These are phyloP conservation scores for Resseliella maxima DNA, from an alignment of 2,888 invertebrate species.

Conservation along the genomic window DNA sequence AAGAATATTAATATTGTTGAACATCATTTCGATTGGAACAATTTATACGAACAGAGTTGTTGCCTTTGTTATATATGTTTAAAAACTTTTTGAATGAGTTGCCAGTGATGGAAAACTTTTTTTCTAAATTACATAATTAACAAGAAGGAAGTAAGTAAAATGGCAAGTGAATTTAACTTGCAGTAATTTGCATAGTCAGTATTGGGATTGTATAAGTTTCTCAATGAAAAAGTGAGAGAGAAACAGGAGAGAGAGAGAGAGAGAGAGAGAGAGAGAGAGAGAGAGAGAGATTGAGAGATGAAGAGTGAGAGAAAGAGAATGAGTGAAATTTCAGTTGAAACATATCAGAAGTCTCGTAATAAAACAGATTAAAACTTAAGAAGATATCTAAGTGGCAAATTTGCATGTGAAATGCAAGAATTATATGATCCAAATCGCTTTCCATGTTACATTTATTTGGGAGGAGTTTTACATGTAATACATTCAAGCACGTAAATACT, in stretches of 20 bases:
- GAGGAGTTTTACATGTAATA: not conserved
- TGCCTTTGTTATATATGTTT: not conserved
- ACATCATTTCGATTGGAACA: not conserved
- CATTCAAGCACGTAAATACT: not conserved
- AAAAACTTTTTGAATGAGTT: not conserved
- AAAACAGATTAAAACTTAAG: conserved; percentile 7
- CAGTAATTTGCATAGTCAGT: conserved; percentile 7
- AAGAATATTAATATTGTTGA: conserved; percentile 18
- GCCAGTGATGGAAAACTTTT: not conserved
- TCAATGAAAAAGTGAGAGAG: too few relatives aligned
- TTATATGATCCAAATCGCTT: not conserved
- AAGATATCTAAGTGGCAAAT: not conserved
- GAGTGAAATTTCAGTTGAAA: not conserved
- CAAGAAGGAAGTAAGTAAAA: conserved; percentile 3
- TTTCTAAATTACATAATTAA: not conserved
- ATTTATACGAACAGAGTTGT: not conserved
- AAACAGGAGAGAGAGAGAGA: not conserved
- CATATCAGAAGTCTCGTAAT: not conserved
- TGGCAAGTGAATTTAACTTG: not conserved
- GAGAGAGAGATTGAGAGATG: not conserved
- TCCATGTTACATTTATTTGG: not conserved
- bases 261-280: too few relatives aligned
- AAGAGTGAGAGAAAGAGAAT: not conserved
- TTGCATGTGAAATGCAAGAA: not conserved
- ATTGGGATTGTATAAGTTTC: too few relatives aligned